These are phyloP conservation scores for Danio rerio DNA, from an alignment of 2,113 vertebrate genomes.

Conservation along the genomic window DNA sequence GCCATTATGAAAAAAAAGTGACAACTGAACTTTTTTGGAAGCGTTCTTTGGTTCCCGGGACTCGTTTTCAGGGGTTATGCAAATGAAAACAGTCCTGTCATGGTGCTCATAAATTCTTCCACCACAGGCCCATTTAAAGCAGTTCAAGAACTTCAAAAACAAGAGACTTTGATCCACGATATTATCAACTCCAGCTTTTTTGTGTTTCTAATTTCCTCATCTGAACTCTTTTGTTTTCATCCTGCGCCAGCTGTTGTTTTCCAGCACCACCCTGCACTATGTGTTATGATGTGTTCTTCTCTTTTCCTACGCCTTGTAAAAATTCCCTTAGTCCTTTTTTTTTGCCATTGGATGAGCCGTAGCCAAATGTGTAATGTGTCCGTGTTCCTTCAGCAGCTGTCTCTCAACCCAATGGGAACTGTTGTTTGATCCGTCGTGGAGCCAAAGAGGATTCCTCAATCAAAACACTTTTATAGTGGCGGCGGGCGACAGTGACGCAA, in stretches of 20 bases:
- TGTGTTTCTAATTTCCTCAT: slow-evolving; percentile 80
- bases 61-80: slow-evolving; percentile 62
- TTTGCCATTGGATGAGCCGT: slow-evolving; percentile 51
- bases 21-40: not conserved
- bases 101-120: slow-evolving; percentile 68
- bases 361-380: slow-evolving; percentile 54
- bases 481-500: slow-evolving; percentile 18
- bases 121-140: slow-evolving; percentile 72
- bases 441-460: slow-evolving; percentile 21
- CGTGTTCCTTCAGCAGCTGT: slow-evolving; percentile 44
- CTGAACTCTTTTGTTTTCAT: slow-evolving; percentile 73
- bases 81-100: slow-evolving; percentile 67
- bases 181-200: slow-evolving; percentile 78
- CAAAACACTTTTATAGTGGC: not conserved
- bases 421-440: slow-evolving; percentile 40
- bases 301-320: slow-evolving; percentile 63
- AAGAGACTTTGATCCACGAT: slow-evolving; percentile 75
- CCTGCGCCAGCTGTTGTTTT: slow-evolving; percentile 78
- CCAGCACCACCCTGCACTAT: slow-evolving; percentile 68
- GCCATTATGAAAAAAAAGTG: not conserved
- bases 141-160: slow-evolving; percentile 63
- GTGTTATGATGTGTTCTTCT: slow-evolving; percentile 68
- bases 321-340: slow-evolving; percentile 64
- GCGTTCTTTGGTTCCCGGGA: slow-evolving; percentile 9
- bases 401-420: slow-evolving; percentile 24